phyloP scores from a whole-genome alignment of 2,888 invertebrate genomes.

The Drosophila antonietae region DNA sequence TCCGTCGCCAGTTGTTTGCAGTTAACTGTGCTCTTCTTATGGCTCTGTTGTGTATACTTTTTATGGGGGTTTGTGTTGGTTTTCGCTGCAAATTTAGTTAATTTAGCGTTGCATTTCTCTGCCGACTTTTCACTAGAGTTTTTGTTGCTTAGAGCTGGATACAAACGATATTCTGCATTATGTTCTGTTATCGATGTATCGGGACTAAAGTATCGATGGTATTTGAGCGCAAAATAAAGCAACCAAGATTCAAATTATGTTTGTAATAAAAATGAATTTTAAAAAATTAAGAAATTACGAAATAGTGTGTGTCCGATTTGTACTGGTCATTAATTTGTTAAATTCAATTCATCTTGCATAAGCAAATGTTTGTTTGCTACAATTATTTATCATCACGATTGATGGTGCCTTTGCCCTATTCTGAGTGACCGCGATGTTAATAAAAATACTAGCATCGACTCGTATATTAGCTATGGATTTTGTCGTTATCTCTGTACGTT shows the following conservation, averaged over 20 bases:
- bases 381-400: neutral
- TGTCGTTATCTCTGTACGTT: slow-evolving; percentile 10
- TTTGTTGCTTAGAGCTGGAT: slow-evolving; percentile 45
- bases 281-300: neutral
- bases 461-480: slow-evolving; percentile 13
- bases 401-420: neutral
- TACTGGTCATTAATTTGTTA: neutral
- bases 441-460: slow-evolving; percentile 2
- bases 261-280: neutral
- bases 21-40: slow-evolving; percentile 5
- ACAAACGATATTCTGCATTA: slow-evolving; percentile 18
- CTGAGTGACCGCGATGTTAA: neutral
- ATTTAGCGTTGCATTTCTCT: slow-evolving; percentile 58
- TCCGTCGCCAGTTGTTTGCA: slow-evolving; percentile 6
- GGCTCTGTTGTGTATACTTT: slow-evolving; percentile 17
- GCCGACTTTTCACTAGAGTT: slow-evolving; percentile 62
- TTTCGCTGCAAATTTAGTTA: slow-evolving; percentile 52
- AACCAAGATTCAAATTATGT: slow-evolving; percentile 7
- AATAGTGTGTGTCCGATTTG: neutral
- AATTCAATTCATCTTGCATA: neutral
- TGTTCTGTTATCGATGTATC: slow-evolving; percentile 23
- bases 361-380: neutral
- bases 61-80: slow-evolving; percentile 27
- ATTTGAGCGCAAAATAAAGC: slow-evolving; percentile 3
- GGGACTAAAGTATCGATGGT: slow-evolving; percentile 4